Evolutionary conservation across 2,888 invertebrate species (phyloP), one percentile per base, ranked within the genome.

Genomic region (Drosophila glabriapex): DNA sequence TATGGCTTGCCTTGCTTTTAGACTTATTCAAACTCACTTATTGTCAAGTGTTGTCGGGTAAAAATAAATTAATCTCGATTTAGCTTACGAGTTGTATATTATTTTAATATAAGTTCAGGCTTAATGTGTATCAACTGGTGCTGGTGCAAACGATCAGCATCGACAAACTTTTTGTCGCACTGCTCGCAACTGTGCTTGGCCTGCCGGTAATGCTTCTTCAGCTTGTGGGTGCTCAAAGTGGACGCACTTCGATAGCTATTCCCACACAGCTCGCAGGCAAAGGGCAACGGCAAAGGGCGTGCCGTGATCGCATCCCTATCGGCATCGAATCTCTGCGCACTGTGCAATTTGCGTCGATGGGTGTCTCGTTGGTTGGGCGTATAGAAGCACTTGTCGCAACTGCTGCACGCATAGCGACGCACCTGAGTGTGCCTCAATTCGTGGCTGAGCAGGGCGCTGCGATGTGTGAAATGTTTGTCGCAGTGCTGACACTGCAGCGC

Each of bases 311-410:
- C 1, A 0, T 29, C 49, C 14, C 4, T 39, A 22, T 12, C 41
- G 19, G 35, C 12, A 14, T 68, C 52, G 9, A 37, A 19, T 6
- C 10, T 55, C 6, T 73, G 68, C 16, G 73, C 68, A 53, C n/a
- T 56, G 28, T 89, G 89, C 39, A 87, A 62, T 56, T 85, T 83
- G 1, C 87, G 80, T 43, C 67, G 75, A 54, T 89, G 89, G 12
- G 85, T 89, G 22, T 89, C 89, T 76, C 89, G 71, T 73, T 89
- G 89, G 59, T 89, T 89, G 29, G 29, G 60, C 1, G 89, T 89
- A 50, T 89, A 89, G 41, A 89, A 89, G 19, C 60, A 53, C 65
- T 89, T 89, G 28, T 76, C 72, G 31, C 89, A 89, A 50, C 67
- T 71, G 55, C 59, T 68, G 56, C 89, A 89, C 3, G 81, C 74